Evolutionary conservation across 2,113 vertebrate genomes (phyloP), one percentile per base, ranked within the genome.

Genomic region (Leuciscus idus): DNA sequence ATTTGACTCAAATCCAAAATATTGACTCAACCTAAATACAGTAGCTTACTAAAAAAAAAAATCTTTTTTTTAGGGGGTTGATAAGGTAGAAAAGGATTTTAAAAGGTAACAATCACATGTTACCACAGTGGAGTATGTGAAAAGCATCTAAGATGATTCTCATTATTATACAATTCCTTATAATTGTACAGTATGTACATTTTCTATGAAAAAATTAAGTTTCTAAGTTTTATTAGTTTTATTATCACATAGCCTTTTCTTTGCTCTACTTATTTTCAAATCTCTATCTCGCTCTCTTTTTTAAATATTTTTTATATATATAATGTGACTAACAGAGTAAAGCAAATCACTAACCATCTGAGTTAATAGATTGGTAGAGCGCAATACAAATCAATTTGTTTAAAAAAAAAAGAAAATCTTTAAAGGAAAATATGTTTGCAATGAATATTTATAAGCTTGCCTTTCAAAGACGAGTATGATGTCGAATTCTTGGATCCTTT

Each of bases 401-500:
- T 9, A n/a, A 62, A 61, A 10, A 26, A 62, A n/a, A 26, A 33
- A 61, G 11, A 61, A 62, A 66, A 30, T 4, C 19, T 43, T 36
- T 21, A 39, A 70, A 39, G 33, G 55, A 61, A 15, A 39, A 39
- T 36, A 15, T 59, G 52, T 62, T 81, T 62, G 4, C 13, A 81
- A 62, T 62, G 4, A 62, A 64, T 28, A 46, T 64, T 8, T 81
- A 64, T 81, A 9, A 7, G 23, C 59, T 64, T 64, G 36, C 59
- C 78, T 6, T 81, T 64, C n/a, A 19, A 36, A 4, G 23, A 81
- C 23, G 76, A 43, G 33, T 48, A 28, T 68, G 55, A 70, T 59
- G 50, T 79, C 36, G 9, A 80, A 52, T 70, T 72, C 80, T 72
- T 36, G 36, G 33, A 76, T 79, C 30, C 3, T 23, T 50, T 70